Evolutionary conservation across 2,888 invertebrate genomes (phyloP).

Genomic region (Ceraclea dissimilis): DNA sequence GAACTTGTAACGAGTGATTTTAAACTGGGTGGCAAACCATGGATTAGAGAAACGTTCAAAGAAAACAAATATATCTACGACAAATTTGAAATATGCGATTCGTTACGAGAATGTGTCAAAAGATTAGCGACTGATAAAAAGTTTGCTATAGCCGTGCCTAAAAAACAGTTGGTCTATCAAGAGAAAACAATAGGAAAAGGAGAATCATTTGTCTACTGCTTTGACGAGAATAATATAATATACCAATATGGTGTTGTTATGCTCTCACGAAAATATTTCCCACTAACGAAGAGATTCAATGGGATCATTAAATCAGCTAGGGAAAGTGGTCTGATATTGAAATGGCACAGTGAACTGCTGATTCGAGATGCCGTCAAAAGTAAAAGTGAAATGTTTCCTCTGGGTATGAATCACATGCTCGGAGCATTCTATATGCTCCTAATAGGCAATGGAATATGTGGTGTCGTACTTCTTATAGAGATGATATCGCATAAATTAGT

Average conservation of each 20-base stretch:
- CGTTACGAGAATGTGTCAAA: constrained; percentile 39
- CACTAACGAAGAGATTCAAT: constrained; percentile 41
- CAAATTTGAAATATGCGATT: constrained; percentile 39
- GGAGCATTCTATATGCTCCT: constrained; percentile 45
- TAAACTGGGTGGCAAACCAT: constrained; percentile 36
- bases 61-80: constrained; percentile 46
- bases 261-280: constrained; percentile 43
- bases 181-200: constrained; percentile 43
- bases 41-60: constrained; percentile 36
- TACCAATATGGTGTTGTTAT: constrained; percentile 47
- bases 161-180: constrained; percentile 42
- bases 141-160: constrained; percentile 43
- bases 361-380: constrained; percentile 34
- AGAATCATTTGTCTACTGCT: constrained; percentile 40
- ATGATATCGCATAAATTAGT: background rate
- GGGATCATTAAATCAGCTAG: constrained; percentile 42
- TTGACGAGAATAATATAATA: constrained; percentile 41
- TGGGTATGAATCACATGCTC: constrained; percentile 40
- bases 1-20: constrained; percentile 42
- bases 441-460: constrained; percentile 38
- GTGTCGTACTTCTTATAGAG: constrained; percentile 38
- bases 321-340: constrained; percentile 45
- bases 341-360: constrained; percentile 44
- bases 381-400: constrained; percentile 34
- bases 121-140: constrained; percentile 38